These are phyloP conservation scores for Steinernema hermaphroditum DNA, from an alignment of 2,888 invertebrate genomes.

Conservation along the genomic window DNA sequence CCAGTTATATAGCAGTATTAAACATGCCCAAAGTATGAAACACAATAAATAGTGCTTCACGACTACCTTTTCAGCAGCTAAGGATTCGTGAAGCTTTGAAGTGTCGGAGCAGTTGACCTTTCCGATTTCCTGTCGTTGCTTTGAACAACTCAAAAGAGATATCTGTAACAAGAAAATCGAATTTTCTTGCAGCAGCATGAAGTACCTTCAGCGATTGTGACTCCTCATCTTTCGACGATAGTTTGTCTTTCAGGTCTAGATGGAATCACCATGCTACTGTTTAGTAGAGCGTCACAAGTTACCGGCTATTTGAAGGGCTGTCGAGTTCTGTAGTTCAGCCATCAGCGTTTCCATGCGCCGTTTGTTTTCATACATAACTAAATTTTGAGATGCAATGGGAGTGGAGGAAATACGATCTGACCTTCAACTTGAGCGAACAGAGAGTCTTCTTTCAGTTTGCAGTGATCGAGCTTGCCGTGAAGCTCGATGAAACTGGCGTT, in stretches of 20 bases:
- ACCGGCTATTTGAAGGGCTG: not conserved
- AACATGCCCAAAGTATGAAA: not conserved
- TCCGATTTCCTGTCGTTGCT: not conserved
- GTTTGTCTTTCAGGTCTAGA: not conserved
- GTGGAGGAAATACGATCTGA: not conserved
- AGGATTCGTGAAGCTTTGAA: not conserved
- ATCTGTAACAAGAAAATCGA: not conserved
- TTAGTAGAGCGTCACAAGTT: no score
- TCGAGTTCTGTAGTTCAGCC: not conserved
- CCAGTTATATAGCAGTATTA: constrained; percentile 22
- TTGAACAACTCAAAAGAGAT: constrained; percentile 20
- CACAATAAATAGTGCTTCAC: not conserved
- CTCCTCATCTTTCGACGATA: constrained; percentile 1
- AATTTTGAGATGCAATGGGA: not conserved
- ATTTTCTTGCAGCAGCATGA: not conserved
- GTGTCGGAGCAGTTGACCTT: not conserved
- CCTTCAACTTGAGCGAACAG: constrained; percentile 34
- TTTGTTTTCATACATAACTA: constrained; percentile 37
- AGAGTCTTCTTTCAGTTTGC: constrained; percentile 23
- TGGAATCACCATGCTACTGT: not conserved
- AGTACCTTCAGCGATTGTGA: not conserved
- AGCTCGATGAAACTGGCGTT: not conserved
- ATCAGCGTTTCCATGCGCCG: constrained; percentile 32
- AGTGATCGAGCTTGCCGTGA: not conserved
- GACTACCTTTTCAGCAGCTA: constrained; percentile 2